Evolutionary conservation across 2,797 vertebrate species (phyloP), one percentile per base, ranked within the genome.

Genomic region (Danio choprae): DNA sequence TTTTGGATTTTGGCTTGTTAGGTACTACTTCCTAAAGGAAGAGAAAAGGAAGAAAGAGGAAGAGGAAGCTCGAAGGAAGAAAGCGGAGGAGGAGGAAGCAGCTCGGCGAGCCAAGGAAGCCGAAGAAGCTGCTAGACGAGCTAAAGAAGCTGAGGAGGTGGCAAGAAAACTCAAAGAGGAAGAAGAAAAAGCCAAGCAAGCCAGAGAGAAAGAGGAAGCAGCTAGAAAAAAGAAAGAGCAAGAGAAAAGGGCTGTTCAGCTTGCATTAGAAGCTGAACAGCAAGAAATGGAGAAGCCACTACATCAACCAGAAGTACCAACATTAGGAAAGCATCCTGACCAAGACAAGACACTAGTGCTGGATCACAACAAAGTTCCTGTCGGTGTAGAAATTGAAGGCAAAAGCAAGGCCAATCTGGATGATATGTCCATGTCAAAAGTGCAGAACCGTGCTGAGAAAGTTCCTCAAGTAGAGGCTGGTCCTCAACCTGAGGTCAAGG

Each of bases 11-110:
- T 29, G 12, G 63, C 50, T 18, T 80, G 75, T 65, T 86, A 95
- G 94, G 84, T 94, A 90, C 81, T 87, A 87, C 1, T 91, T 90
- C 7, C 87, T 94, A 0, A 92, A 91, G 69, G 74, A 90, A 3
- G 94, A 96, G 74, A 96, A 90, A 89, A 90, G 53, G 79, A 89
- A 60, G 79, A 93, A 86, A 22, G 89, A 93, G 16, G 93, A 93
- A 79, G 82, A 86, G 36, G 82, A 80, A 16, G 77, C 67, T 56
- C 76, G 20, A 86, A 88, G 16, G 51, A 84, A 82, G 79, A 82
- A 87, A 77, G 82, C 87, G 86, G 81, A 81, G 13, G 58, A 87
- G 22, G 71, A 89, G 75, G 41, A 59, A 56, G 59, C 46, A 75
- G 51, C 77, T 18, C 44, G 65, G 16, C 81, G 11, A 71, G 79